A percentile compares a stretch with the other conserved stretches of the same genome.
phyloP scores from a whole-genome alignment of 2,113 vertebrate genomes.

The Tetrax tetrax region DNA sequence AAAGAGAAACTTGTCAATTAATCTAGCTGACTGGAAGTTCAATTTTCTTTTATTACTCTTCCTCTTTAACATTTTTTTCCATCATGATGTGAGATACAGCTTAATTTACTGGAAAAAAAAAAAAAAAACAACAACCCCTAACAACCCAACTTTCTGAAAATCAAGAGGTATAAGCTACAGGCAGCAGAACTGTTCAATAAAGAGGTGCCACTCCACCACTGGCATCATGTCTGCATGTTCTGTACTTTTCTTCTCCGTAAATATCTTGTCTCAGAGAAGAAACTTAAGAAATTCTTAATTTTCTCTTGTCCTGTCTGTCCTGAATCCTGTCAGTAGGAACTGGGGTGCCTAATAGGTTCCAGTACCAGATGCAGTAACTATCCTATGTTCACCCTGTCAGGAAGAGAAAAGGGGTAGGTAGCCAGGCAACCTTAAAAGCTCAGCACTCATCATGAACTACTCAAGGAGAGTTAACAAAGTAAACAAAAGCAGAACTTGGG shows the following conservation, averaged over 20 bases:
- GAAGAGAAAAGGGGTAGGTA: not conserved
- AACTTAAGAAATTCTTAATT: not conserved
- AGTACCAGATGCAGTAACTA: not conserved
- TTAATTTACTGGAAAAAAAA: not conserved
- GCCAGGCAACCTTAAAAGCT: not conserved
- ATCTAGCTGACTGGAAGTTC: not conserved
- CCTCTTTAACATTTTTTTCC: not conserved
- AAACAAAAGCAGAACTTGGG: not conserved
- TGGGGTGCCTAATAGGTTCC: not conserved
- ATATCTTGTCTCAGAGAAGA: not conserved
- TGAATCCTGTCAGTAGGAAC: not conserved
- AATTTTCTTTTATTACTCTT: not conserved
- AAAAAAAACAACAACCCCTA: no score
- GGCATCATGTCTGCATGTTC: not conserved
- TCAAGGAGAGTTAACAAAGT: not conserved
- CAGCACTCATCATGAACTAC: not conserved
- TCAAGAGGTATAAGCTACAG: not conserved
- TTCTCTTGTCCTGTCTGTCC: not conserved
- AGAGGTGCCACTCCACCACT: no score
- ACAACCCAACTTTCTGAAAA: not conserved
- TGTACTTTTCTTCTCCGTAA: not conserved
- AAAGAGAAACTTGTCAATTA: not conserved
- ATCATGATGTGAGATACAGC: not conserved
- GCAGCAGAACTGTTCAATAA: not conserved
- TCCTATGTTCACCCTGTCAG: not conserved